Base-by-base conservation (phyloP, 2,113 vertebrate genomes). In the Callospermophilus lateralis region DNA sequence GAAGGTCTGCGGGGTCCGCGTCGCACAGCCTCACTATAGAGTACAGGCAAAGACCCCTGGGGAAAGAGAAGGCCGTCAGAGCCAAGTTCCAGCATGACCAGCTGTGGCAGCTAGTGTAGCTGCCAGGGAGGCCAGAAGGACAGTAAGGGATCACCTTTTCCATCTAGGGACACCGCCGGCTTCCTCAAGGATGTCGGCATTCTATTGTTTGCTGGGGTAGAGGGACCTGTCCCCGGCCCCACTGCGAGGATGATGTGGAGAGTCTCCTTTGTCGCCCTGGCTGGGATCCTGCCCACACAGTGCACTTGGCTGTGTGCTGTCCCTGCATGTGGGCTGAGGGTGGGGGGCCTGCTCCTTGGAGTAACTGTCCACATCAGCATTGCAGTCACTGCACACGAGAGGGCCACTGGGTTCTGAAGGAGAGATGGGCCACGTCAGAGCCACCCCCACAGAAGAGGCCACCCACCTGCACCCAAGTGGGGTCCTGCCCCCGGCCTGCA, bases 181-280 rank as follows among this genome's bases (percentile, higher is more conserved):
- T 95, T 61, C 1, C n/a, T 6, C 92, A 89, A 90, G 53, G 32
- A 51, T 0, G n/a, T 4, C 45, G 48, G 9, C 97, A 98, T 98
- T 95, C 99, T 99, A 58, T 99, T 99, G 99, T 97, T 99, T 99
- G 97, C 99, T 99, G 76, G 99, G 99, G 93, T 99, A 99, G 4
- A 98, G 90, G 55, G 98, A 77, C 6, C 98, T 97, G 30, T 97
- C 98, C 12, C 94, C 96, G 5, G 97, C 98, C 81, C 99, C 99
- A 0, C 98, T 98, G 98, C 98, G 98, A 42, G 97, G 98, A 13
- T 95, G 98, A 16, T 89, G 61, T 0, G 63, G 67, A 19, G 97
- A 77, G 55, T 65, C 77, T 8, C 95, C 94, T 48, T 26, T 4
- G 58, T 96, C 42, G 42, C 42, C 98, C 96, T 94, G 97, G 0